A percentile compares a stretch with the other conserved stretches of the same genome.
Conservation (phyloP, 2,113 vertebrate species). For the Cyphomyrus discorhynchus region DNA sequence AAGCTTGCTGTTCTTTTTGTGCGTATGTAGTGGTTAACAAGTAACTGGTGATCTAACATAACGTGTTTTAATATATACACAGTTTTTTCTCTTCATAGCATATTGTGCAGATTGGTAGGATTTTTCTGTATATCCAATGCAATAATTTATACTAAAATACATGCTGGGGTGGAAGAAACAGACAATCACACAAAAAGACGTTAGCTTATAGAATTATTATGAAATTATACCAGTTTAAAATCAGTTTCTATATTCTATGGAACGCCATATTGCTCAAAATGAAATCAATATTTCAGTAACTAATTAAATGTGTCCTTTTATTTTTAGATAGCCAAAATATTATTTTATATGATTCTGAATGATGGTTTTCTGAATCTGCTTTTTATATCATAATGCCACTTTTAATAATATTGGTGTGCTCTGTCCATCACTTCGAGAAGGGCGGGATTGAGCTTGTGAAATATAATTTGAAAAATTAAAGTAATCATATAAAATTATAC, state of each 20-base stretch:
- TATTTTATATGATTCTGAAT: no score
- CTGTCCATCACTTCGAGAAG: no score
- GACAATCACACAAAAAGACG: not conserved
- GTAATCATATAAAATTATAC: no score
- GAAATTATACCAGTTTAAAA: not conserved
- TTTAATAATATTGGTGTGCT: no score
- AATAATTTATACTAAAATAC: not conserved
- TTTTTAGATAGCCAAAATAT: no score
- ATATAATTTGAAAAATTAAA: no score
- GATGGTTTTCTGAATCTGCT: no score
- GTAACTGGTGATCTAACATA: not conserved
- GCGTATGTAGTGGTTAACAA: not conserved
- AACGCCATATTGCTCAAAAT: no score
- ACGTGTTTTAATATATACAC: not conserved
- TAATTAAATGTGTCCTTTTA: no score
- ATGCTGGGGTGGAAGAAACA: not conserved
- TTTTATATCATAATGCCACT: no score
- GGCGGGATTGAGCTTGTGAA: no score
- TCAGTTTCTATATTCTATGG: not conserved
- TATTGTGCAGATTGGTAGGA: not conserved
- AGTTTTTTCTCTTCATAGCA: not conserved
- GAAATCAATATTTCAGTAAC: no score
- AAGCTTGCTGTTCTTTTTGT: not conserved
- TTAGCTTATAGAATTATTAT: not conserved
- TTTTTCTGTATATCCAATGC: not conserved